These are phyloP conservation scores for Lethocerus indicus DNA, from an alignment of 1,140 invertebrate species.

Conservation along the genomic window DNA sequence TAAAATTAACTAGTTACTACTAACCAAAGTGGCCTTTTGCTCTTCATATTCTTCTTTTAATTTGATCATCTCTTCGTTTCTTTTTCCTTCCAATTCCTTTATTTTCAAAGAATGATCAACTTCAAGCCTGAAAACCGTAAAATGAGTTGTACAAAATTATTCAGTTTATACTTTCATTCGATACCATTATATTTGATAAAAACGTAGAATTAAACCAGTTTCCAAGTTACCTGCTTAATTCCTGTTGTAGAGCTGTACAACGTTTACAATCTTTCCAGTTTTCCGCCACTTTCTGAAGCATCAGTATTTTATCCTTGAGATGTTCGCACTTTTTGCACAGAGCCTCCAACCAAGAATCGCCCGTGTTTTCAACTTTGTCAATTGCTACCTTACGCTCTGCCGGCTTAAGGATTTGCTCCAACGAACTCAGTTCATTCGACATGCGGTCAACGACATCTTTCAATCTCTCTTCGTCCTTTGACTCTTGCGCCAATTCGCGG, in stretches of 20 bases:
- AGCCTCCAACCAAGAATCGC: slow-evolving; percentile 16
- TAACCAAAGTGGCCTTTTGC: slow-evolving; percentile 24
- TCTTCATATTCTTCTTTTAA: slow-evolving; percentile 29
- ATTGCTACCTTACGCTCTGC: not conserved
- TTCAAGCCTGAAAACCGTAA: slow-evolving; percentile 12
- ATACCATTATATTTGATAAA: not conserved
- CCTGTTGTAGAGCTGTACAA: slow-evolving; percentile 37
- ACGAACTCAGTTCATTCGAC: slow-evolving; percentile 13
- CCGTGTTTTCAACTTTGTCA: slow-evolving; percentile 7
- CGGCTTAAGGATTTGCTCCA: slow-evolving; percentile 10
- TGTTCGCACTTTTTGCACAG: slow-evolving; percentile 16
- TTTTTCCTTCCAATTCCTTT: slow-evolving; percentile 21
- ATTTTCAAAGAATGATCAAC: slow-evolving; percentile 15
- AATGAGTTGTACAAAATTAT: not conserved
- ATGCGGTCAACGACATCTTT: slow-evolving; percentile 15
- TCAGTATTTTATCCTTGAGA: slow-evolving; percentile 17
- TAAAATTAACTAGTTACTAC: not conserved
- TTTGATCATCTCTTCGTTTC: slow-evolving; percentile 24
- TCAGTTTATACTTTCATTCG: not conserved
- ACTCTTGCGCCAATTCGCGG: slow-evolving; percentile 23
- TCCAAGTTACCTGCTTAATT: slow-evolving; percentile 30
- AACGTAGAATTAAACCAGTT: no score
- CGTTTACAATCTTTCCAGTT: slow-evolving; percentile 29
- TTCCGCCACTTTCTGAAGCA: slow-evolving; percentile 16
- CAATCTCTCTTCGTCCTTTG: slow-evolving; percentile 14